Conservation (phyloP, 2,888 invertebrate genomes). For the Elmis aenea region DNA sequence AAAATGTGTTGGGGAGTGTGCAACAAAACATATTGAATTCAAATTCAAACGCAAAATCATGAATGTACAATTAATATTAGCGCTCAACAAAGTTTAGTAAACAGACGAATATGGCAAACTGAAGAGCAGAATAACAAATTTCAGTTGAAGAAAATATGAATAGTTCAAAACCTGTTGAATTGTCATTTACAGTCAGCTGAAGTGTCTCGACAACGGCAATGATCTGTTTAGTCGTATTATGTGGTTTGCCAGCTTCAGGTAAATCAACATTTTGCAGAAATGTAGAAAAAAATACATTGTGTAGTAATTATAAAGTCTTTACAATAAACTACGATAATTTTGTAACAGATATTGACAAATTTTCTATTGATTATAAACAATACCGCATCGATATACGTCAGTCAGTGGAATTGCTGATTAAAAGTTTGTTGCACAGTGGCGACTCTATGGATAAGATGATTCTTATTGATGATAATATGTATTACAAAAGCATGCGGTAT, state of each 20-base stretch:
- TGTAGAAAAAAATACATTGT: constrained; percentile 7
- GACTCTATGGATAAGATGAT: constrained; percentile 7
- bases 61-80: no score
- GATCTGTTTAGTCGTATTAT: constrained; percentile 16
- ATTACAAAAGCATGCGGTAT: constrained; percentile 23
- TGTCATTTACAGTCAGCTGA: no score
- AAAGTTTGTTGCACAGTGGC: constrained; percentile 1
- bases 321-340: constrained; percentile 17
- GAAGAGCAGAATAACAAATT: constrained; percentile 34
- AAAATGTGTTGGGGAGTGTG: constrained; percentile 53
- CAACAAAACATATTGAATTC: constrained; percentile 53
- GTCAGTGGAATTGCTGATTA: constrained; percentile 12
- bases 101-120: constrained; percentile 50
- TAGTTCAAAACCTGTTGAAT: no score
- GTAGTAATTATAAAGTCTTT: constrained; percentile 2
- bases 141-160: constrained; percentile 15
- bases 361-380: constrained; percentile 7
- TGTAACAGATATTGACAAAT: constrained; percentile 6
- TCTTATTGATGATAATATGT: constrained; percentile 24
- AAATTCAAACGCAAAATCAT: constrained; percentile 59
- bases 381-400: constrained; percentile 10
- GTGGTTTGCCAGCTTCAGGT: constrained; percentile 22
- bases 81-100: constrained; percentile 52
- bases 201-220: no score
- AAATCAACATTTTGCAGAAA: constrained; percentile 21